Evolutionary conservation across 37 sponge, comb jelly and placozoan species (phyloP).

Genomic region (Halichondria panicea): DNA sequence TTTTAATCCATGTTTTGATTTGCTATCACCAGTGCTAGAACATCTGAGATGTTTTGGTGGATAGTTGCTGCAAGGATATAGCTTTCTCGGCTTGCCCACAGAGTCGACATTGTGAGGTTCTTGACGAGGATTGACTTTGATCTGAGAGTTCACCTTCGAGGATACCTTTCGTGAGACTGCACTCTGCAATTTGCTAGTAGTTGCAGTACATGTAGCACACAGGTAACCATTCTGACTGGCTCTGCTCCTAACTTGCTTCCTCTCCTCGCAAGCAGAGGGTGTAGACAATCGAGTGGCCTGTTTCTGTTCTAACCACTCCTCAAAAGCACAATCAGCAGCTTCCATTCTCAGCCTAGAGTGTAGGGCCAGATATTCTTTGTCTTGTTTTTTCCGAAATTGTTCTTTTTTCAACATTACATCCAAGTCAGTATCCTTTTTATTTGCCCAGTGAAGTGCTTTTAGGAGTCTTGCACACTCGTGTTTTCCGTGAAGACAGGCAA

Average conservation of each 20-base stretch:
- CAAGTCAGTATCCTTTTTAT: conserved; percentile 31
- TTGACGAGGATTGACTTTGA: no score
- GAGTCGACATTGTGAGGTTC: no score
- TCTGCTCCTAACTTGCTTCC: neutral
- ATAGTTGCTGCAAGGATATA: no score
- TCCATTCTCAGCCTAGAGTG: conserved; percentile 29
- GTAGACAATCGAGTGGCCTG: neutral
- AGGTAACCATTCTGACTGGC: no score
- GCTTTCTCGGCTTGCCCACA: no score
- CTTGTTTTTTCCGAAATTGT: neutral
- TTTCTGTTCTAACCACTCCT: conserved; percentile 40
- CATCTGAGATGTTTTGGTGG: no score
- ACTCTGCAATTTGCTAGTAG: no score
- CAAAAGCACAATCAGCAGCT: conserved; percentile 34
- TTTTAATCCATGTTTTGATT: no score
- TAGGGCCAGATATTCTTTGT: neutral
- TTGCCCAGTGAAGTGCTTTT: conserved; percentile 69
- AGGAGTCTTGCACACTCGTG: conserved; percentile 71
- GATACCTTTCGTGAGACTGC: no score
- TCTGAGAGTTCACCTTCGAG: no score
- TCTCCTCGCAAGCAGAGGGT: conserved; percentile 14
- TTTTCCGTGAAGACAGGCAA: conserved; percentile 51
- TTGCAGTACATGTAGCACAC: no score
- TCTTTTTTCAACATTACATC: conserved; percentile 14
- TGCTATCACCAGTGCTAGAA: no score